Evolutionary conservation across 2,888 invertebrate species (phyloP), one percentile per base, ranked within the genome.

Genomic region (Aricia artaxerxes): DNA sequence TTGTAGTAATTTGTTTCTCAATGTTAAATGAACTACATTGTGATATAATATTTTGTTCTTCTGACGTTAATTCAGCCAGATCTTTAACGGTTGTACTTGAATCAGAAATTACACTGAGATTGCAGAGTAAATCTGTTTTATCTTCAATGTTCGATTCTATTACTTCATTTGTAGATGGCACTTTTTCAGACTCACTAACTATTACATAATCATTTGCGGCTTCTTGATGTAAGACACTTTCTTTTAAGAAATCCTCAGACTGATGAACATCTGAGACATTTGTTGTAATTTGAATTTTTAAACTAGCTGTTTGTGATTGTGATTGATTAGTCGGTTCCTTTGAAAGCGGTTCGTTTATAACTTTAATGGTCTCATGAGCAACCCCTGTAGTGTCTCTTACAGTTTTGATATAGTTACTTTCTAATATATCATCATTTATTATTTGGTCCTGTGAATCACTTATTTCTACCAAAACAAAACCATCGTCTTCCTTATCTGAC

Each of bases 321-420:
- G 35, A 16, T 49, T 40, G 57, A 53, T 73, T 38, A 9, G 16
- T 61, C 38, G 13, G 57, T 44, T 40, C 9, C 16, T 75, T 60
- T 40, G 44, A 11, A 60, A 60, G 31, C 16, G 31, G 35, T 61
- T 49, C 31, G 73, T 1, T 9, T 64, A 53, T 40, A 35, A 6
- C 4, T 49, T 73, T 61, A 31, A 81, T 79, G 16, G 80, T 82
- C 31, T 81, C 81, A 80, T 83, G 80, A 35, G 80, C 81, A 73
- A 83, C 78, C 73, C 83, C 82, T 31, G 79, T 82, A 6, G 81
- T 80, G 64, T 82, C 81, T 79, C 82, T 81, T 16, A 80, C 82
- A 61, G 82, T 40, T 61, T 81, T 80, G 40, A 78, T 79, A 53
- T 81, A 79, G 69, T 60, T 81, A 75, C 69, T 79, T 78, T 82